Base-by-base conservation (phyloP, 2,888 invertebrate species). In the Macaria notata region DNA sequence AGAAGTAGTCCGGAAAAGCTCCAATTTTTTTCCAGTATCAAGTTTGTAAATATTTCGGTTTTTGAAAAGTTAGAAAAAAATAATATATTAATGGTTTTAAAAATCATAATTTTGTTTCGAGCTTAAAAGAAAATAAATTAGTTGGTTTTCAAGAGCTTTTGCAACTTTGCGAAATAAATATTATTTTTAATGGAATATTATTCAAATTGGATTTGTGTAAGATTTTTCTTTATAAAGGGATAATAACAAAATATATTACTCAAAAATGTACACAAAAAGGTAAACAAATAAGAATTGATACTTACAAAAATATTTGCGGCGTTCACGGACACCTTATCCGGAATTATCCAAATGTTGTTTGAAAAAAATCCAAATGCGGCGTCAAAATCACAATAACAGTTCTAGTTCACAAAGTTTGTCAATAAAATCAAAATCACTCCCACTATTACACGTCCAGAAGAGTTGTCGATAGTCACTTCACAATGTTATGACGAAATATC, bases 241-340 rank as follows among this genome's bases (percentile, higher is more conserved):
- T 36, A 48, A 36, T 7, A 7, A 1, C 41, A 45, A 41, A 59
- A 62, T 31, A 53, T 46, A 50, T 8, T 41, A 3, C 8, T 49
- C 47, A 19, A 52, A 54, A 44, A 49, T 33, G 29, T 36, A 48
- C 41, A 45, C 42, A 59, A 63, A 61, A 55, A 44, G 52, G 46
- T 36, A 41, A 46, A 53, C 61, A 62, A 31, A 53, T 65, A 54
- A 66, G 62, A 68, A 72, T 49, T 45, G 63, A 83, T 89, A 90
- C 91, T 90, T 85, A 91, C 91, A 72, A 84, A 91, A 91, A 90
- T 91, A 90, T 89, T 91, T 91, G 90, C 91, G 85, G 86, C 78
- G 75, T 86, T 81, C 65, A 73, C 68, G 75, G 69, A 80, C 88
- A 86, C 86, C 84, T 84, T 81, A 73, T 81, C 77, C 76, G 86